phyloP scores from a whole-genome alignment of 2,888 invertebrate species.

The Teinopalpus imperialis region DNA sequence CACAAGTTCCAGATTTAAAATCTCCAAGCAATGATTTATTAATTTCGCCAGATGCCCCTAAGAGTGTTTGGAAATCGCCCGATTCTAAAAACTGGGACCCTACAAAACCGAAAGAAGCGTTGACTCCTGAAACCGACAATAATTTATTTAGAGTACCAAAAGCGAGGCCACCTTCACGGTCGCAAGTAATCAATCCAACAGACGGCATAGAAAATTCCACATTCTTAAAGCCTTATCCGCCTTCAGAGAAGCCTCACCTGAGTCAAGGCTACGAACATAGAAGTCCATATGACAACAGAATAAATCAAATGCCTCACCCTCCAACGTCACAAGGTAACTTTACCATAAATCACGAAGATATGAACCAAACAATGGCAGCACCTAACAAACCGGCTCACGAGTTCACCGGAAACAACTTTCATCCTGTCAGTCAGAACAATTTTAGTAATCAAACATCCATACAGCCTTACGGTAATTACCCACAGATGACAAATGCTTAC shows the following conservation, averaged over 20 bases:
- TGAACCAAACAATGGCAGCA: conserved; percentile 48
- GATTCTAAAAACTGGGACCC: conserved; percentile 73
- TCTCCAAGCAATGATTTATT: conserved; percentile 60
- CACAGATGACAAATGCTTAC: conserved; percentile 71
- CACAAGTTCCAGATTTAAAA: conserved; percentile 63
- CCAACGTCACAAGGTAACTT: conserved; percentile 60
- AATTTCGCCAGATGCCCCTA: conserved; percentile 54
- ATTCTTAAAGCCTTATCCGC: conserved; percentile 84
- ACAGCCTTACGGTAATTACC: conserved; percentile 74
- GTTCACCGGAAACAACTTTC: conserved; percentile 67
- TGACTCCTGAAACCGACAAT: conserved; percentile 66
- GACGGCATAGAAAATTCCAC: conserved; percentile 77
- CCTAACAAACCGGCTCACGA: conserved; percentile 57
- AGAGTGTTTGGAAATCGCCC: conserved; percentile 74
- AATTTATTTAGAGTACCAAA: conserved; percentile 84
- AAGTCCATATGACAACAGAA: conserved; percentile 65
- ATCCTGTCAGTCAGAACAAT: conserved; percentile 61
- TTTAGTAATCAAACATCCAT: conserved; percentile 65
- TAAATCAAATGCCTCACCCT: conserved; percentile 48
- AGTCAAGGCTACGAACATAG: conserved; percentile 70
- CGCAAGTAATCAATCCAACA: conserved; percentile 71
- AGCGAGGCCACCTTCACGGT: conserved; percentile 84
- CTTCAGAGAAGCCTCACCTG: conserved; percentile 69
- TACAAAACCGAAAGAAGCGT: conserved; percentile 61
- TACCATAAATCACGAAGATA: conserved; percentile 63